phyloP scores from a whole-genome alignment of 1,140 invertebrate species.

The Eumeta japonica region DNA sequence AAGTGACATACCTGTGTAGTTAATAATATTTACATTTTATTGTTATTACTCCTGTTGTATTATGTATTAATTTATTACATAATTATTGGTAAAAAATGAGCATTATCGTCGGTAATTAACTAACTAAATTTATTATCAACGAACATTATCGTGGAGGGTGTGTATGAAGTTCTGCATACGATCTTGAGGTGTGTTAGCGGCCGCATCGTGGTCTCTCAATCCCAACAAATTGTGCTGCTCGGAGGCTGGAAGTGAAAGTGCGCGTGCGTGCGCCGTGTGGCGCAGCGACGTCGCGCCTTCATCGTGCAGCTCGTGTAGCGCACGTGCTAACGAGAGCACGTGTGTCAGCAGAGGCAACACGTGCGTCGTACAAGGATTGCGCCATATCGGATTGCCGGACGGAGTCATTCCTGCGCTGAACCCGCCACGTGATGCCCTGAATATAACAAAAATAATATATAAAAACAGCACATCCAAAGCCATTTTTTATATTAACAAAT shows the following conservation, averaged over 20 bases:
- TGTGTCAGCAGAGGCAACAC: constrained; percentile 76
- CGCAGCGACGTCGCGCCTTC: constrained; percentile 55
- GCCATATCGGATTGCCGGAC: constrained; percentile 73
- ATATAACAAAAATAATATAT: too few relatives aligned
- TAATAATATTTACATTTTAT: too few relatives aligned
- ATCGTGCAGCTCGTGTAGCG: constrained; percentile 78
- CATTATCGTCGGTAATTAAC: too few relatives aligned
- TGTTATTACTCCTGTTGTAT: too few relatives aligned
- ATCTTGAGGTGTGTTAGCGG: constrained; percentile 62
- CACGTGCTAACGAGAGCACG: constrained; percentile 71
- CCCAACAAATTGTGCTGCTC: constrained; percentile 36
- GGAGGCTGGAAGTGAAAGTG: constrained; percentile 26
- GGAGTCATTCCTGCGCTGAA: constrained; percentile 76
- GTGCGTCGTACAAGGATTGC: constrained; percentile 82
- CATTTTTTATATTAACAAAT: not conserved
- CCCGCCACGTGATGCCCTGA: constrained; percentile 71
- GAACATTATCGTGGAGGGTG: constrained; percentile 40
- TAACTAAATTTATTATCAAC: constrained; percentile 8
- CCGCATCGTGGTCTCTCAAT: constrained; percentile 20
- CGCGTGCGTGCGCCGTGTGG: constrained; percentile 29
- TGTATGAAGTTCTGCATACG: constrained; percentile 77
- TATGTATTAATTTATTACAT: too few relatives aligned
- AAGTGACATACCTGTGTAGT: constrained; percentile 38
- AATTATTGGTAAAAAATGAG: too few relatives aligned
- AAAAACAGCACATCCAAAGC: too few relatives aligned